Base-by-base conservation (phyloP, 2,797 vertebrate species). In the Philypnodon macrostomus region DNA sequence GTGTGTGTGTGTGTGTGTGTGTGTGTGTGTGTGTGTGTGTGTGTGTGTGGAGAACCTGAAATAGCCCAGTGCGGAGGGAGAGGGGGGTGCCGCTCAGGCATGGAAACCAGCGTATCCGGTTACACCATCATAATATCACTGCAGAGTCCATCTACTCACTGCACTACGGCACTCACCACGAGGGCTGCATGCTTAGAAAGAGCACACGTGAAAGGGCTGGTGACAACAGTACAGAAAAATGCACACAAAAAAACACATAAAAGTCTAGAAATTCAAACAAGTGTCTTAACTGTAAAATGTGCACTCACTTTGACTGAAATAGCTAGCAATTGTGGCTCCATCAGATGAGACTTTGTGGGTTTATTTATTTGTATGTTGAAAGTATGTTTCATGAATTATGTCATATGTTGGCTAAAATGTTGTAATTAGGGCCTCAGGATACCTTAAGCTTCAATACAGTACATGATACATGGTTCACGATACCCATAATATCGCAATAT, bases 101-200 rank as follows among this genome's bases (percentile, higher is more conserved):
- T 88, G 91, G 92, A 91, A 92, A 93, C 88, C 88, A 88, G 86
- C 88, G 90, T 91, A 90, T 96, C 93, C 63, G 84, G 89, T 97
- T 97, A 94, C 95, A 92, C 92, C 88, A 92, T 92, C 92, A 90
- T 91, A 93, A 91, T 90, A 91, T 93, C 87, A 75, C 88, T 88
- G 87, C 90, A 90, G 90, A 87, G 80, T 82, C 80, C 70, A 52
- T 67, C 75, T 76, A 70, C 74, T 50, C 45, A 35, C 78, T 63
- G 74, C 76, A 70, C 73, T 71, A 55, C 77, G 7, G 48, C 70
- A 62, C 55, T 40, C 35, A 27, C 9, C 27, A 29, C 27, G 8
- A 8, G 2, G 7, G 7, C 26, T 9, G 34, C 50, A 53, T 51
- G 44, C 66, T 19, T n/a, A n/a, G 18, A 46, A 35, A 45, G 31